A percentile compares a stretch with the other conserved stretches of the same genome.
These are phyloP conservation scores for Zosterops hypoxanthus DNA, from an alignment of 2,113 vertebrate genomes.

Conservation along the genomic window DNA sequence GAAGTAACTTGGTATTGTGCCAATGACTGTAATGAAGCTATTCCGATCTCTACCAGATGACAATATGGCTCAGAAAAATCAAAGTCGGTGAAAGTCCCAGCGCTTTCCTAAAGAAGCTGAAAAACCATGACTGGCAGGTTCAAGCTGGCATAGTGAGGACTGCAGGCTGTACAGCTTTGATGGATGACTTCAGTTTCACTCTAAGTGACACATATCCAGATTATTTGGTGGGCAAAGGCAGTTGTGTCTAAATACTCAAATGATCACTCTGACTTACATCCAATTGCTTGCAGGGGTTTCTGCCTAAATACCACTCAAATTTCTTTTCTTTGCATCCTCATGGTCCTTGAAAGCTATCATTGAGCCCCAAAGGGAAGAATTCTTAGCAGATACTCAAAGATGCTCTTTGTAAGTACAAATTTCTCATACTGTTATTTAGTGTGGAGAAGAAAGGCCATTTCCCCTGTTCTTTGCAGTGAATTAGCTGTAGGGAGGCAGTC, in stretches of 20 bases:
- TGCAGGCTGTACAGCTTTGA: not conserved
- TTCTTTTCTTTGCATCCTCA: not conserved
- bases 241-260: not conserved
- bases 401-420: not conserved
- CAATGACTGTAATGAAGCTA: conserved; percentile 11
- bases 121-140: conserved; percentile 32
- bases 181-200: not conserved
- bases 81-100: not conserved
- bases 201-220: not conserved
- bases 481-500: not conserved
- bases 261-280: not conserved
- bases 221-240: not conserved
- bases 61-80: conserved; percentile 4
- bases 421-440: not conserved
- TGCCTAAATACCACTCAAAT: not conserved
- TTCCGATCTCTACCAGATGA: conserved; percentile 36
- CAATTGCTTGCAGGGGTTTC: not conserved
- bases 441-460: not conserved
- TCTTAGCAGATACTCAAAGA: not conserved
- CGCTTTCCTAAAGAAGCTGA: not conserved
- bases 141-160: not conserved
- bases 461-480: not conserved
- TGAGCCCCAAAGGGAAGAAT: not conserved
- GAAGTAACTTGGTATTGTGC: not conserved
- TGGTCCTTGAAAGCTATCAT: not conserved